phyloP scores from a whole-genome alignment of 2,113 vertebrate genomes.

The Axis porcinus region DNA sequence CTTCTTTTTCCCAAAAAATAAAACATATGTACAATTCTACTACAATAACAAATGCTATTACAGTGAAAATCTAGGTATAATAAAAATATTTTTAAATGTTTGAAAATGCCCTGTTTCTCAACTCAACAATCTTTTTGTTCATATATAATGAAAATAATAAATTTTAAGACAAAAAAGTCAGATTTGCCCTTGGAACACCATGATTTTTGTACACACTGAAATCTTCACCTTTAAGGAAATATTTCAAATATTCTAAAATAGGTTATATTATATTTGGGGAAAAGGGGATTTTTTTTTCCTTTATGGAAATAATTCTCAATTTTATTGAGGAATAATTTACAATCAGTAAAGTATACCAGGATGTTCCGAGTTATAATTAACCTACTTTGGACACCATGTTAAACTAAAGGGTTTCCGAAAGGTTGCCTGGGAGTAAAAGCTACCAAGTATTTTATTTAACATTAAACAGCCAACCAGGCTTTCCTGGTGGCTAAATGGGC shows the following conservation, averaged over 20 bases:
- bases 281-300: not conserved
- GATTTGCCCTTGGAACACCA: not conserved
- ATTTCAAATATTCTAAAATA: conserved; percentile 27
- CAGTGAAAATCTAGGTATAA: not conserved
- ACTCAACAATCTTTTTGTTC: not conserved
- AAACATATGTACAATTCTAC: conserved; percentile 8
- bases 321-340: conserved; percentile 1
- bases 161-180: conserved; percentile 14
- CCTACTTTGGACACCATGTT: not conserved
- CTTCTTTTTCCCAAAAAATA: not conserved
- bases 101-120: not conserved
- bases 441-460: not conserved
- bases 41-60: not conserved
- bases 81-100: not conserved
- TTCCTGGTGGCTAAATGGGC: not conserved
- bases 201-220: not conserved
- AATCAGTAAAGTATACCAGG: not conserved
- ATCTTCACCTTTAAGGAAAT: not conserved
- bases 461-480: not conserved
- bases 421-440: not conserved
- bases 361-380: not conserved
- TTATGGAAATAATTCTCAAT: not conserved
- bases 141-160: not conserved
- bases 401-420: not conserved
- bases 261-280: not conserved